These are phyloP conservation scores for Struthio camelus DNA, from an alignment of 2,113 vertebrate genomes.

Conservation along the genomic window DNA sequence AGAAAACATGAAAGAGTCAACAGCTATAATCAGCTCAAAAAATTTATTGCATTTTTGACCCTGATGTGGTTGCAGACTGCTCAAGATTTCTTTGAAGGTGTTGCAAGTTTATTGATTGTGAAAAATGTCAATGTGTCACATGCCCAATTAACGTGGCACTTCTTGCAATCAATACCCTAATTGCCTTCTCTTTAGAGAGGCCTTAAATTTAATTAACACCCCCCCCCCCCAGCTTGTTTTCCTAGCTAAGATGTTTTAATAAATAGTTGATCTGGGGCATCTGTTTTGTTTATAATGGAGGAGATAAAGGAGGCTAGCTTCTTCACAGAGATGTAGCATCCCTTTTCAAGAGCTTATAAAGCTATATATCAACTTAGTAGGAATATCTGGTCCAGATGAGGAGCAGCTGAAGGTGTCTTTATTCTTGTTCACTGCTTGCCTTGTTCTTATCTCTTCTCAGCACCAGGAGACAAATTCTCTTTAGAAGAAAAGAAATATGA, in stretches of 20 bases:
- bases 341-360: not conserved
- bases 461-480: not conserved
- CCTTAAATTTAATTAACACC: conserved; percentile 71
- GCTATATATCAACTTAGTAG: not conserved
- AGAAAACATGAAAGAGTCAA: conserved; percentile 69
- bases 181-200: conserved; percentile 65
- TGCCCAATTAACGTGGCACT: conserved; percentile 67
- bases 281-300: not conserved
- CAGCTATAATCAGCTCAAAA: conserved; percentile 60
- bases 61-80: not conserved
- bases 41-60: conserved; percentile 65
- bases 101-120: conserved; percentile 63
- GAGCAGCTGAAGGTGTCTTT: not conserved
- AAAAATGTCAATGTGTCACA: conserved; percentile 71
- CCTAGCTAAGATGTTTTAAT: conserved; percentile 31
- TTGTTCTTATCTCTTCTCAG: not conserved
- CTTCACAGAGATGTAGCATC: not conserved
- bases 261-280: not conserved
- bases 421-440: not conserved
- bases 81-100: conserved; percentile 58
- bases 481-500: not conserved
- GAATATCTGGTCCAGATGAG: not conserved
- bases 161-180: conserved; percentile 71
- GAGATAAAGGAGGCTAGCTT: not conserved
- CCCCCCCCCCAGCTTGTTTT: not conserved